These are phyloP conservation scores for Dipodomys spectabilis DNA, from an alignment of 2,113 vertebrate genomes.

Conservation along the genomic window DNA sequence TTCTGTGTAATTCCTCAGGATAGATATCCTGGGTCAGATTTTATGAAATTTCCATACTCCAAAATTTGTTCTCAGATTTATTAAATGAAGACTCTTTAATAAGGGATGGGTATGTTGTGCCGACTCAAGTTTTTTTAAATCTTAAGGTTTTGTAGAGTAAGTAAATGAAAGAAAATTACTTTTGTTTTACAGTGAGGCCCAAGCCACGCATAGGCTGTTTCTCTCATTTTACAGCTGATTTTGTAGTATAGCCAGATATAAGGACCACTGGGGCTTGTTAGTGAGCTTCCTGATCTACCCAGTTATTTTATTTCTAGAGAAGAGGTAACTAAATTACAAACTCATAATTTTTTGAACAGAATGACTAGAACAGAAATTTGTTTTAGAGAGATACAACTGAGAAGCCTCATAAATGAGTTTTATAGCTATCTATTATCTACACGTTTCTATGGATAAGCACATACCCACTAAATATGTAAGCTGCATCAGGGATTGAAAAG, in stretches of 20 bases:
- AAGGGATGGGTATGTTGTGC: background rate
- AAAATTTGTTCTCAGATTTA: constrained; percentile 8
- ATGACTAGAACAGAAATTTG: background rate
- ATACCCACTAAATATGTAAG: background rate
- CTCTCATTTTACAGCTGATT: constrained; percentile 19
- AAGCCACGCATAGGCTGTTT: background rate
- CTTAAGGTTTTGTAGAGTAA: constrained; percentile 56
- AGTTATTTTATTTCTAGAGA: constrained; percentile 44
- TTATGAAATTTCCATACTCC: constrained; percentile 38
- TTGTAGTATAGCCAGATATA: background rate
- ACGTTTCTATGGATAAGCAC: background rate
- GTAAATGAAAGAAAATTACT: constrained; percentile 65
- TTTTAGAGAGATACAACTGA: background rate
- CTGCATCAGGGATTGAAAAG: background rate
- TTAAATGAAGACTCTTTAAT: constrained; percentile 27
- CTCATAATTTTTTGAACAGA: background rate
- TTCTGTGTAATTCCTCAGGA: background rate
- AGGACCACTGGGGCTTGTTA: constrained; percentile 5
- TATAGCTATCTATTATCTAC: background rate
- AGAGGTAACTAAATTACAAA: constrained; percentile 52
- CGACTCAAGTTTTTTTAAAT: constrained; percentile 19
- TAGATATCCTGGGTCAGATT: constrained; percentile 4
- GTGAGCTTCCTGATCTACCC: constrained; percentile 28
- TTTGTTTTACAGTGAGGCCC: background rate
- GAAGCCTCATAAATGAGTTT: background rate